A percentile compares a stretch with the other conserved stretches of the same genome.
Conservation (phyloP, 2,888 invertebrate species). For the Drosophila robusta region DNA sequence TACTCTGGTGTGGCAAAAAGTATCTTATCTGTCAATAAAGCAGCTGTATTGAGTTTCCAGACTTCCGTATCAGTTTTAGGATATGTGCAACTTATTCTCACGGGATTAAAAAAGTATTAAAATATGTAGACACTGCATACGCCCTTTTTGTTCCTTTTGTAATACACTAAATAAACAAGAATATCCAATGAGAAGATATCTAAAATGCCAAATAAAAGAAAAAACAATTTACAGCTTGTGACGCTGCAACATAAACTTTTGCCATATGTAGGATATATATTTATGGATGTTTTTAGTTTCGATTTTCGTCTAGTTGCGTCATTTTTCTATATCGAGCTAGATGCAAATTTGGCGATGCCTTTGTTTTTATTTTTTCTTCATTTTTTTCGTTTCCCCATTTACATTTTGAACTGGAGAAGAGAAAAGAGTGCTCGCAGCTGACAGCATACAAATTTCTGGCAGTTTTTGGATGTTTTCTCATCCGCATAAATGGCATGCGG, state of each 20-base stretch:
- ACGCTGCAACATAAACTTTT: conserved; percentile 35
- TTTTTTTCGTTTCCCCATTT: conserved; percentile 36
- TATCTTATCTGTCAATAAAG: no score
- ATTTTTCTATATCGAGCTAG: conserved; percentile 38
- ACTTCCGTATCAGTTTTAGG: no score
- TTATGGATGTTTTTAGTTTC: conserved; percentile 25
- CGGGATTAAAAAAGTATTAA: no score
- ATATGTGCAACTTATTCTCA: no score
- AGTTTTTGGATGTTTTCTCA: conserved; percentile 34
- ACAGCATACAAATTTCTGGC: conserved; percentile 23
- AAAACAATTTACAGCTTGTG: conserved; percentile 11
- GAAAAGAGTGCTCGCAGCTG: conserved; percentile 22
- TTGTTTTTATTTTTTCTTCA: conserved; percentile 21
- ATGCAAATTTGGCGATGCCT: conserved; percentile 50
- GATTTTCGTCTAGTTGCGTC: conserved; percentile 52
- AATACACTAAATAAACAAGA: neutral
- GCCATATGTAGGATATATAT: conserved; percentile 46
- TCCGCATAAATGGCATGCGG: conserved; percentile 40
- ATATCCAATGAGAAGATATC: neutral
- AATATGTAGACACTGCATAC: no score
- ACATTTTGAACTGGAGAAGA: conserved; percentile 39
- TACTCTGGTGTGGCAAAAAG: neutral
- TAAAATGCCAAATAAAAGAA: conserved; percentile 41
- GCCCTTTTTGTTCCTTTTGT: neutral
- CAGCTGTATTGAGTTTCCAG: no score